Evolutionary conservation across 2,113 vertebrate species (phyloP).

Genomic region (Hippoglossus stenolepis): DNA sequence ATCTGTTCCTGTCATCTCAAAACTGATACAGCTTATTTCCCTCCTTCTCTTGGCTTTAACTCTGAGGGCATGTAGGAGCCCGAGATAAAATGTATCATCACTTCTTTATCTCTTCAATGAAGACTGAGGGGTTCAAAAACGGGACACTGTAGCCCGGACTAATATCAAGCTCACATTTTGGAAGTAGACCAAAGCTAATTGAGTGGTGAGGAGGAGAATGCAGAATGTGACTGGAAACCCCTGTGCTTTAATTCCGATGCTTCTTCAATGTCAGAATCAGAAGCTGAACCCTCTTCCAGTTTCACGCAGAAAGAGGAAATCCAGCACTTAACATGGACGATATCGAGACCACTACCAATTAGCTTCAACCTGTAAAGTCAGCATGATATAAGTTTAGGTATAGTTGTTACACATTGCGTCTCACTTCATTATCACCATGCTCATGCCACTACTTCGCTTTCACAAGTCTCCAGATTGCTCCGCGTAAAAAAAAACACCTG

Average conservation of each 20-base stretch:
- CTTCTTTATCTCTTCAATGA: constrained; percentile 1
- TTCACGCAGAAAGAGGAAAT: constrained; percentile 35
- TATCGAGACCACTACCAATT: constrained; percentile 50
- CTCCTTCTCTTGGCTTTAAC: constrained; percentile 5
- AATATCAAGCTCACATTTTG: constrained; percentile 15
- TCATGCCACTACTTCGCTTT: background rate
- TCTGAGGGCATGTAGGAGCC: constrained; percentile 17
- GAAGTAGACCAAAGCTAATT: constrained; percentile 36
- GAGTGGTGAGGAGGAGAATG: constrained; percentile 12
- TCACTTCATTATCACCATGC: constrained; percentile 20
- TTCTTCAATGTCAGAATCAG: constrained; percentile 12
- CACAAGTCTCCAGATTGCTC: constrained; percentile 14
- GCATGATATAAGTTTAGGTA: constrained; percentile 44
- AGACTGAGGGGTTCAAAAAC: constrained; percentile 20
- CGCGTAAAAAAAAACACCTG: constrained; percentile 10
- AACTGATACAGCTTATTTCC: background rate
- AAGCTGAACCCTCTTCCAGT: constrained; percentile 24
- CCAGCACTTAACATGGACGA: constrained; percentile 47
- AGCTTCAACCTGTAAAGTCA: constrained; percentile 39
- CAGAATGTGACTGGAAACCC: constrained; percentile 8
- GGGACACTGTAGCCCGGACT: background rate
- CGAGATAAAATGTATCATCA: constrained; percentile 2
- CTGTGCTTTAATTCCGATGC: constrained; percentile 5
- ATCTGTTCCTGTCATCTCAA: constrained; percentile 23
- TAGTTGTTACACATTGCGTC: constrained; percentile 23